Evolutionary conservation across 2,888 invertebrate genomes (phyloP), one percentile per base, ranked within the genome.

Genomic region (Oligia strigilis): DNA sequence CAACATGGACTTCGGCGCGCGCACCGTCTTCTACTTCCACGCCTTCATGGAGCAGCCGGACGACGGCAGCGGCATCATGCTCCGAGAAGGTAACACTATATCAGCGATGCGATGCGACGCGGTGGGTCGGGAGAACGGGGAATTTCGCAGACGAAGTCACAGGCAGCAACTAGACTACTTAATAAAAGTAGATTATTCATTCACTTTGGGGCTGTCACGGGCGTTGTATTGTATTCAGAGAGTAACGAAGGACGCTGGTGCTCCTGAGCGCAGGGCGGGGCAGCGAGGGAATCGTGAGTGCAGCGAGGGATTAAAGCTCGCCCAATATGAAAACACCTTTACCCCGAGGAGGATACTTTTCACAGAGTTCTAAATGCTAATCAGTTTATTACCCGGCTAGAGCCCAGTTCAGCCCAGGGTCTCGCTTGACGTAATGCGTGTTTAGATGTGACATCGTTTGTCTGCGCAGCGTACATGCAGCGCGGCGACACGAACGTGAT

Each of bases 41-140:
- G 98, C 98, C 0, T 98, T 98, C 92, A 97, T 98, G 93, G 98
- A 98, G 90, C 97, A 97, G 43, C 96, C 97, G 0, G 95, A 96
- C 49, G 97, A 97, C 23, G 95, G 97, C n/a, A 97, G 97, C 86
- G 97, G 96, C 0, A 92, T 96, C 14, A 91, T 96, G 85, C 94
- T 98, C 4, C 93, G 97, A 88, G 97, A 97, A 93, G 97, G 97
- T 46, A 46, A 19, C 19, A 19, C 70, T 8, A 19, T 11, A 29
- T 46, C 17, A 29, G 29, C 29, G 29, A 29, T 29, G 29, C 29
- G 29, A 29, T 29, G 29, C 29, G 29, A 29, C 29, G 29, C 29
- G 29, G 29, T 29, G 29, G 29, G 29, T 3, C 49, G 49, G 49
- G 49, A 13, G 13, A 46, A 13, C 46, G 46, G 46, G 49, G 14